A percentile compares a stretch with the other conserved stretches of the same genome.
Evolutionary conservation across 1,140 invertebrate genomes (phyloP).

Genomic region (Agraylea sexmaculata): DNA sequence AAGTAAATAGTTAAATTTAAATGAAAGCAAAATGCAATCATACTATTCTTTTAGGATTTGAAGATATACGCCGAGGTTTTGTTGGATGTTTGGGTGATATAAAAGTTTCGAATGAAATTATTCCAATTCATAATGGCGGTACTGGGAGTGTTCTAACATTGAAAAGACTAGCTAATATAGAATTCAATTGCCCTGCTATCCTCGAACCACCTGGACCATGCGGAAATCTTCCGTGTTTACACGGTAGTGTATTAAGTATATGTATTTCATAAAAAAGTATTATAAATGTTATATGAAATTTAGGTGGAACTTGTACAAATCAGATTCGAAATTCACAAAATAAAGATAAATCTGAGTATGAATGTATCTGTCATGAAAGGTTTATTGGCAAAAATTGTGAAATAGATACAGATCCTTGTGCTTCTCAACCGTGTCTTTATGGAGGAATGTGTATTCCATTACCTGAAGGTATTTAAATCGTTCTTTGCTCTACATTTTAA

Average conservation of each 20-base stretch:
- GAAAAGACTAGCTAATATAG: conserved; percentile 61
- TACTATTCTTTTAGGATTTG: conserved; percentile 41
- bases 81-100: conserved; percentile 82
- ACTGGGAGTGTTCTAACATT: conserved; percentile 53
- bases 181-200: conserved; percentile 60
- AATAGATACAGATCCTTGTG: conserved; percentile 74
- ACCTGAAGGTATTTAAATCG: conserved; percentile 10
- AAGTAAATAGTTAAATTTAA: no score
- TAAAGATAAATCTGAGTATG: conserved; percentile 39
- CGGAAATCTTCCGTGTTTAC: conserved; percentile 69
- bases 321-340: conserved; percentile 16
- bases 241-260: conserved; percentile 44
- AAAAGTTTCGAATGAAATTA: conserved; percentile 54
- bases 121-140: conserved; percentile 50
- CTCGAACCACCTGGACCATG: conserved; percentile 57
- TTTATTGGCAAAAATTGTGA: conserved; percentile 68
- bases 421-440: conserved; percentile 71
- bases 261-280: background rate
- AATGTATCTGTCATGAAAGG: conserved; percentile 62
- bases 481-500: no score
- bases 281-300: no score
- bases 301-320: conserved; percentile 54
- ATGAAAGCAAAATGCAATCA: no score
- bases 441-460: conserved; percentile 47
- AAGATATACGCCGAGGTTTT: conserved; percentile 67